These are phyloP conservation scores for Chrosomus eos DNA, from an alignment of 2,797 vertebrate genomes.

Conservation along the genomic window DNA sequence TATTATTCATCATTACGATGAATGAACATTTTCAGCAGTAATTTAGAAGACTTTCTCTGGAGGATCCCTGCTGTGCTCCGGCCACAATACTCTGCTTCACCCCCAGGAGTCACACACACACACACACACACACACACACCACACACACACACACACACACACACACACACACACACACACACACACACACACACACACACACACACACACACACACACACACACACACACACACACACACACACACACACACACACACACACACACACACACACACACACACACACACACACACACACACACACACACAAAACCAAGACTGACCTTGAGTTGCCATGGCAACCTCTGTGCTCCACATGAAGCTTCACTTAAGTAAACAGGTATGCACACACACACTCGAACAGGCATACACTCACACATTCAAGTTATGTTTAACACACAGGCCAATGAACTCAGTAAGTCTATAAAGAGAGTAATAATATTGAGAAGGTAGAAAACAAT, in stretches of 20 bases:
- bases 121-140: neutral
- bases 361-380: slow-evolving; percentile 52
- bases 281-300: neutral
- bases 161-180: neutral
- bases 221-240: neutral
- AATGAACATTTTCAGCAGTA: neutral
- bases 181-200: slow-evolving; percentile 1
- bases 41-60: neutral
- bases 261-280: slow-evolving; percentile 1
- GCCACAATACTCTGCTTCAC: neutral
- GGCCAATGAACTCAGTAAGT: neutral
- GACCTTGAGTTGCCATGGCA: slow-evolving; percentile 61
- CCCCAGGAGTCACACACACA: slow-evolving; percentile 25
- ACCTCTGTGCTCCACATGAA: slow-evolving; percentile 50
- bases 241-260: neutral
- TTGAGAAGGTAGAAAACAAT: neutral
- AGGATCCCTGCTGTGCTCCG: neutral
- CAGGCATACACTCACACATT: slow-evolving; percentile 8
- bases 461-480: neutral
- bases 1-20: neutral
- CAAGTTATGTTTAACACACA: slow-evolving; percentile 4
- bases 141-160: neutral
- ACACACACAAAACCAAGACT: slow-evolving; percentile 11
- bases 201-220: neutral
- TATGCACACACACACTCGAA: no score